Conservation (phyloP, 2,888 invertebrate species). For the Neocrepidodera transversa region DNA sequence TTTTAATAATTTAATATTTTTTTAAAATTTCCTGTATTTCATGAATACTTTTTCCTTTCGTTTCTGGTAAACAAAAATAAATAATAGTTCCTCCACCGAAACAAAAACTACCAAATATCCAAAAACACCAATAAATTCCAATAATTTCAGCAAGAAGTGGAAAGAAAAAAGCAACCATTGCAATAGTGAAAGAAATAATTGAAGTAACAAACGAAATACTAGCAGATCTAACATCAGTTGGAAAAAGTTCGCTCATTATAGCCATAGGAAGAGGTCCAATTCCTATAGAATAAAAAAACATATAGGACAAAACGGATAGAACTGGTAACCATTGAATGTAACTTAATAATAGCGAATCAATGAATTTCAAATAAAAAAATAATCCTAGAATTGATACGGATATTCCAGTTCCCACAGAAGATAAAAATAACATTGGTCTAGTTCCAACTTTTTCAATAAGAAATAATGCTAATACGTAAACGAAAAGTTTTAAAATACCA, state of each 20-base stretch:
- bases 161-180: slow-evolving; percentile 3
- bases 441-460: slow-evolving; percentile 1
- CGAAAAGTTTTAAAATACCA: neutral
- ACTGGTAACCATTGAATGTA: slow-evolving; percentile 4
- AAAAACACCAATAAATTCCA: slow-evolving; percentile 26
- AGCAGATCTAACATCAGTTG: slow-evolving; percentile 21
- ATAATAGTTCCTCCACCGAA: slow-evolving; percentile 13
- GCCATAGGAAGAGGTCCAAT: slow-evolving; percentile 21
- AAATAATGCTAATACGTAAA: neutral
- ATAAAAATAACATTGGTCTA: slow-evolving; percentile 6
- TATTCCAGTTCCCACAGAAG: slow-evolving; percentile 8
- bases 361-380: slow-evolving; percentile 10
- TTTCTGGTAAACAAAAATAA: slow-evolving; percentile 28
- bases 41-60: slow-evolving; percentile 24
- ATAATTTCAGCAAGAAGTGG: slow-evolving; percentile 13
- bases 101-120: slow-evolving; percentile 21
- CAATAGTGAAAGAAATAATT: neutral
- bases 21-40: slow-evolving; percentile 24
- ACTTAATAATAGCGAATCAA: neutral
- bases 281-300: slow-evolving; percentile 17
- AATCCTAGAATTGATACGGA: slow-evolving; percentile 1
- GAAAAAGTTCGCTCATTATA: slow-evolving; percentile 22
- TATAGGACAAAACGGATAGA: neutral
- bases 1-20: slow-evolving; percentile 3
- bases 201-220: slow-evolving; percentile 13